Percentiles rank a stretch among this genome's conserved stretches.
phyloP scores from a whole-genome alignment of 1,140 invertebrate genomes.

The Aporrectodea caliginosa region DNA sequence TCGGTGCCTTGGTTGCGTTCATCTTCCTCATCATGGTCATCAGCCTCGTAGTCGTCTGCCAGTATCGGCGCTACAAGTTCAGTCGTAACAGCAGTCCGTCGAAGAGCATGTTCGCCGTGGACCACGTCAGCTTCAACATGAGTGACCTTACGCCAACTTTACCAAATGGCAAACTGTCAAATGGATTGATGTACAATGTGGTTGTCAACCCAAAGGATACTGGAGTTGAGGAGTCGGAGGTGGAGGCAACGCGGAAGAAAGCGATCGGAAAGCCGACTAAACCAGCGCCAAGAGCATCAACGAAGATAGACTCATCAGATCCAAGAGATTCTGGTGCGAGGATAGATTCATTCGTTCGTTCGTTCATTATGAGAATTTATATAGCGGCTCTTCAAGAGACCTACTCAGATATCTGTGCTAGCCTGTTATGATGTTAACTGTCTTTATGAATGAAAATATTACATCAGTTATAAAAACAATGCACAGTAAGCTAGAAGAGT shows the following conservation, averaged over 20 bases:
- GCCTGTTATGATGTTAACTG: no score
- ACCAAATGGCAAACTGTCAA: not conserved
- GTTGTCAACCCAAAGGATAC: not conserved
- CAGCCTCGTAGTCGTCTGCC: constrained; percentile 69
- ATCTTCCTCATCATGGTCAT: constrained; percentile 69
- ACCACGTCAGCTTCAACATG: not conserved
- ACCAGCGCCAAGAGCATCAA: not conserved
- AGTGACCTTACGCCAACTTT: not conserved
- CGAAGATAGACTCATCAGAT: not conserved
- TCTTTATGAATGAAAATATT: no score
- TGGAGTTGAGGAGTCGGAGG: not conserved
- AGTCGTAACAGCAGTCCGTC: constrained; percentile 59
- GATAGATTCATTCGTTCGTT: no score
- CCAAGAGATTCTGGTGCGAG: not conserved
- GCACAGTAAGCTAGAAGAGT: no score
- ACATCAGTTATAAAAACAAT: no score
- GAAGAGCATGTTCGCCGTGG: not conserved
- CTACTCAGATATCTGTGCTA: no score
- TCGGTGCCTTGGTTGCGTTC: constrained; percentile 73
- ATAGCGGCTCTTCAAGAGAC: no score
- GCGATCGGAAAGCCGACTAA: not conserved
- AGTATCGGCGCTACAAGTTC: constrained; percentile 69
- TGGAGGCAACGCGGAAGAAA: not conserved
- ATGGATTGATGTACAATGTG: not conserved
- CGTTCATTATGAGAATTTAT: no score